Percentiles rank a stretch among this genome's conserved stretches.
These are phyloP conservation scores for Urophycis tenuis DNA, from an alignment of 2,797 vertebrate species.

Conservation along the genomic window DNA sequence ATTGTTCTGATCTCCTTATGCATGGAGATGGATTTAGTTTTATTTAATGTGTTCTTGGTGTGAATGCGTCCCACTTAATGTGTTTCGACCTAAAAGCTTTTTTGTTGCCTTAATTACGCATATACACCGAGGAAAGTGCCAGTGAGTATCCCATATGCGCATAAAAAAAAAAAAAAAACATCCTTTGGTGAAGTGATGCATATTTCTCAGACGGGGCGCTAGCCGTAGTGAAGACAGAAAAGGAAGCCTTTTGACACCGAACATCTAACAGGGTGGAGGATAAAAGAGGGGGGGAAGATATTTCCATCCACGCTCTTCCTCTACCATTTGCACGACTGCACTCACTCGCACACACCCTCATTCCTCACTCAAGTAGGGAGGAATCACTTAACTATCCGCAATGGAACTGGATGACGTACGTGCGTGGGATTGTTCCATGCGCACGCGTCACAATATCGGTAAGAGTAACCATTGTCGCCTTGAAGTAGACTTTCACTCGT, in stretches of 20 bases:
- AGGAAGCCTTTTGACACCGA: background rate
- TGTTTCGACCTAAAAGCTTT: slow-evolving; percentile 1
- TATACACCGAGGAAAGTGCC: background rate
- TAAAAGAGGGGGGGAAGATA: background rate
- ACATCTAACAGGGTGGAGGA: background rate
- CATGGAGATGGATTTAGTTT: background rate
- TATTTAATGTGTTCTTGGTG: background rate
- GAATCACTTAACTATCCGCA: background rate
- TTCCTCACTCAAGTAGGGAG: background rate
- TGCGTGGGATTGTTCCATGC: background rate
- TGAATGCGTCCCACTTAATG: too few species aligned
- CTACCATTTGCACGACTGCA: background rate
- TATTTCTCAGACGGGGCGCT: background rate
- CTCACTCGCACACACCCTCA: background rate
- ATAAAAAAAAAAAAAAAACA: background rate
- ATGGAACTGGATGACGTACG: background rate
- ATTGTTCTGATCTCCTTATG: too few species aligned
- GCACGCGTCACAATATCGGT: background rate
- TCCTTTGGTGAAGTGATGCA: background rate
- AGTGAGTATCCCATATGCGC: background rate
- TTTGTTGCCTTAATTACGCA: background rate
- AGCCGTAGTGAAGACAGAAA: background rate
- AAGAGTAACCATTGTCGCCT: background rate
- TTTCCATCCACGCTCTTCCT: background rate
- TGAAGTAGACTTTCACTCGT: too few species aligned